Evolutionary conservation across 2,888 invertebrate genomes (phyloP).

Genomic region (Ganaspis brasiliensis): DNA sequence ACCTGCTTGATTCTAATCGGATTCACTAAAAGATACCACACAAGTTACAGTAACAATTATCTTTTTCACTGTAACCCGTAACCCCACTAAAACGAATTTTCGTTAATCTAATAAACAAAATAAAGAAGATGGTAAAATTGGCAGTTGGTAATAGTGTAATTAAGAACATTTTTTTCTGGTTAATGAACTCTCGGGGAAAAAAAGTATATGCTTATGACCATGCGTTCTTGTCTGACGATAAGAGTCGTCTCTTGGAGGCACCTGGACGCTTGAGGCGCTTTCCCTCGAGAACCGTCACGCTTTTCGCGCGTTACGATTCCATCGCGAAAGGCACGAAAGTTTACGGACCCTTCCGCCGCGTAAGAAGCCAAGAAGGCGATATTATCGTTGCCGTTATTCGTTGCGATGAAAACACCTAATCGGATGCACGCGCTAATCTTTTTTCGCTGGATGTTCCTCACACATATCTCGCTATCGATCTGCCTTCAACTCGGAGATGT

Average conservation of each 20-base stretch:
- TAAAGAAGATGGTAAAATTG: no score
- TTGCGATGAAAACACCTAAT: constrained; percentile 71
- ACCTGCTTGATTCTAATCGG: neutral
- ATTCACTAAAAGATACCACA: neutral
- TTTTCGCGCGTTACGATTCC: constrained; percentile 78
- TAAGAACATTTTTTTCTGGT: constrained; percentile 18
- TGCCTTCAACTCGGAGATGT: neutral
- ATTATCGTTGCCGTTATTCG: constrained; percentile 68
- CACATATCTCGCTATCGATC: constrained; percentile 45
- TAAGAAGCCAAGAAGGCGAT: constrained; percentile 63
- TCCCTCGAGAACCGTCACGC: constrained; percentile 79
- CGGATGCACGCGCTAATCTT: constrained; percentile 69
- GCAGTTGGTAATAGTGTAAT: neutral
- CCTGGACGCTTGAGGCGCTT: constrained; percentile 73
- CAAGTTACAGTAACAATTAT: no score
- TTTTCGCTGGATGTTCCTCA: constrained; percentile 53
- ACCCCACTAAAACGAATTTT: no score
- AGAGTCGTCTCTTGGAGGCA: constrained; percentile 64
- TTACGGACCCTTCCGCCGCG: constrained; percentile 69
- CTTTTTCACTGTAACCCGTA: no score
- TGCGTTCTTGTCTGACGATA: constrained; percentile 60
- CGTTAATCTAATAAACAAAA: no score
- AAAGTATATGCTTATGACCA: constrained; percentile 39
- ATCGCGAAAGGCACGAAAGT: constrained; percentile 73
- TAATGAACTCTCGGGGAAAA: constrained; percentile 20